Base-by-base conservation (phyloP, 1,140 invertebrate genomes). In the Trachelipus rathkii region DNA sequence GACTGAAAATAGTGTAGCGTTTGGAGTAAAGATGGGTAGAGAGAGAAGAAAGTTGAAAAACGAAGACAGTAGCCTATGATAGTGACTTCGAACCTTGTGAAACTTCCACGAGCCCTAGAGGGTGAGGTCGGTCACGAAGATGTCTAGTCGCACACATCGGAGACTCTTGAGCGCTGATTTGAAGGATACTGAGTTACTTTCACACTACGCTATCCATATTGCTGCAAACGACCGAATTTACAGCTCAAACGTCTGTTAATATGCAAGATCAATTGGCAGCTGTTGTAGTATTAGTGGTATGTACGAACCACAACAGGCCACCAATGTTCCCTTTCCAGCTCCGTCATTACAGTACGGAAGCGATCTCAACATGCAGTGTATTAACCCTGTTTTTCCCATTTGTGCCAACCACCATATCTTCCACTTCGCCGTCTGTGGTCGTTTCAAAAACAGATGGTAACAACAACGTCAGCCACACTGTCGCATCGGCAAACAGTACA, bases 31-130 rank as follows among this genome's bases (percentile, higher is more conserved):
- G 44, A 21, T 46, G 50, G 67, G 46, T 15, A 53, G 74, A 9
- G 60, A 68, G 11, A 68, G 81, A 19, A 44, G 79, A 7, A 84
- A 82, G 67, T 81, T 84, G 79, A 85, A 83, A 88, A 89, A 82
- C 15, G 92, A 94, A 83, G 93, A 94, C 84, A 93, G 92, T 24
- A 93, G 92, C 79, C 79, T 94, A 95, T 84, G 93, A 94, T 85
- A 93, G 92, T 7, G 93, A 94, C 84, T 92, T 89, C 82, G 92
- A 93, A 71, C 87, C 85, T 15, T 90, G 91, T 70, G 90, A 91
- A 46, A 85, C 86, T n/a, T 66, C 80, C 10, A 70, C 74, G 53
- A 79, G 83, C 23, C 81, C 85, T 85, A 50, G 33, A 72, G 44
- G 44, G 75, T 13, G 78, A 77, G 24, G 73, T 60, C 13, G 73